Conservation (phyloP, 2,797 vertebrate species). For the Phaenicophaeus curvirostris region DNA sequence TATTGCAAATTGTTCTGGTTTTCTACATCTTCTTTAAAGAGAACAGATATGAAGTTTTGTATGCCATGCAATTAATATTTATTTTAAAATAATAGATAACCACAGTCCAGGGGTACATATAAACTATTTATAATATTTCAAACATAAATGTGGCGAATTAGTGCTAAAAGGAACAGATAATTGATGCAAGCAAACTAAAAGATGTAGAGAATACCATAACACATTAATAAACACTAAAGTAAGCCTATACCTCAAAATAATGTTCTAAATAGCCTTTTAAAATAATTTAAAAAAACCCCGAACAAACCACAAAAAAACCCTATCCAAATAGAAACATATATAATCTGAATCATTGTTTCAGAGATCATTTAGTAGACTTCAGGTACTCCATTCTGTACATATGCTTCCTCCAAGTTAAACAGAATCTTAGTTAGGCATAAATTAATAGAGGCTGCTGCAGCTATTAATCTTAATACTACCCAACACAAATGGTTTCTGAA, state of each 20-base stretch:
- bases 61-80: not conserved
- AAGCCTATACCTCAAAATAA: not conserved
- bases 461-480: not conserved
- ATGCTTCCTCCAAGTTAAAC: not conserved
- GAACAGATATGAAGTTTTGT: not conserved
- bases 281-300: not conserved
- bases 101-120: not conserved
- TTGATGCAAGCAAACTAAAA: not conserved
- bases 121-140: not conserved
- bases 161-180: not conserved
- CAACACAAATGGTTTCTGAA: not conserved
- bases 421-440: not conserved
- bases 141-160: not conserved
- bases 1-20: not conserved
- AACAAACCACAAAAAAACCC: not conserved
- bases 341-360: not conserved
- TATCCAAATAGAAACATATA: not conserved
- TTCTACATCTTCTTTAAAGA: not conserved
- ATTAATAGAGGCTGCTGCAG: not conserved
- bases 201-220: not conserved
- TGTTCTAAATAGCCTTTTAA: not conserved
- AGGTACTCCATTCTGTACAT: not conserved
- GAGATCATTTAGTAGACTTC: not conserved
- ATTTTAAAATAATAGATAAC: not conserved
- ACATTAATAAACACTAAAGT: not conserved